Conservation (phyloP, 2,113 vertebrate genomes). For the Archocentrus centrarchus region DNA sequence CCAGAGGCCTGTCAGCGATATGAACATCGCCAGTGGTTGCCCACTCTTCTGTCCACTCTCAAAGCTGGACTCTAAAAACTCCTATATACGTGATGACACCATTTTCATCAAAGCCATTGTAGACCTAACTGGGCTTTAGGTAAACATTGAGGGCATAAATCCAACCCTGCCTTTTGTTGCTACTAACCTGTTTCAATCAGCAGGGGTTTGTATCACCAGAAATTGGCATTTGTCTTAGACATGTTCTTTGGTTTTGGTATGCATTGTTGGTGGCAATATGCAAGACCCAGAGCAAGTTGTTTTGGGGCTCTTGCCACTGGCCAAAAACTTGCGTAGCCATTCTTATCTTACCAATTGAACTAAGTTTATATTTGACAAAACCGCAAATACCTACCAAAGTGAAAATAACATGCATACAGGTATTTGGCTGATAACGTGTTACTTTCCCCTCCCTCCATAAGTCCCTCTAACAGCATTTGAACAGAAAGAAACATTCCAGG, state of each 20-base stretch:
- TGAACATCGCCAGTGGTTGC: conserved; percentile 99
- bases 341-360: conserved; percentile 11
- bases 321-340: conserved; percentile 1
- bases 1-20: conserved; percentile 92
- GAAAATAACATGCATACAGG: background rate
- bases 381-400: conserved; percentile 31
- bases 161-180: conserved; percentile 40
- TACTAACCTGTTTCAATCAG: conserved; percentile 31
- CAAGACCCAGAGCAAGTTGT: conserved; percentile 15
- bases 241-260: conserved; percentile 16
- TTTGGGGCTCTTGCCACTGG: conserved; percentile 1
- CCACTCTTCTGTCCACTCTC: conserved; percentile 95
- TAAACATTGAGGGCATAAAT: background rate
- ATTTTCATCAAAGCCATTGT: conserved; percentile 99
- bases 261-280: conserved; percentile 12
- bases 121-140: conserved; percentile 93
- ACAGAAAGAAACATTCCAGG: conserved; percentile 19
- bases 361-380: conserved; percentile 22
- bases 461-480: conserved; percentile 16
- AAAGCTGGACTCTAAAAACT: conserved; percentile 92
- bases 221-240: conserved; percentile 12
- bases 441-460: background rate
- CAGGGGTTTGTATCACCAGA: conserved; percentile 19
- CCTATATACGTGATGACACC: conserved; percentile 93
- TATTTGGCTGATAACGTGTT: conserved; percentile 1